Evolutionary conservation across 2,888 invertebrate species (phyloP).

Genomic region (Ornithoptera alexandrae): DNA sequence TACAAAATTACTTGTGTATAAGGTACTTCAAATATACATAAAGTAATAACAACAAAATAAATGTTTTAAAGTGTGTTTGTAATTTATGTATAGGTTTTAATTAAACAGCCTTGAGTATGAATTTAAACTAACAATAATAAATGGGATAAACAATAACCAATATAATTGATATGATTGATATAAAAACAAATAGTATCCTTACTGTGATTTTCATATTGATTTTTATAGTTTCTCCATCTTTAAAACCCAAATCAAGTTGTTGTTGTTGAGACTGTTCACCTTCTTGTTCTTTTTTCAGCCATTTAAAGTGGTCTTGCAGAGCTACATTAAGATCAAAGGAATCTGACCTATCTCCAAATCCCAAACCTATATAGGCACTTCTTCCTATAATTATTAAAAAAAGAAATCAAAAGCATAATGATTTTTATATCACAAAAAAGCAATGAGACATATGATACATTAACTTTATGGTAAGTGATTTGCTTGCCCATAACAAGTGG

Average conservation of each 20-base stretch:
- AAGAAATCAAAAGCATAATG: not conserved
- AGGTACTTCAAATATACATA: no score
- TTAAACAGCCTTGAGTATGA: not conserved
- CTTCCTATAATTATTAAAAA: constrained; percentile 78
- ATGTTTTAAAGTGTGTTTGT: not conserved
- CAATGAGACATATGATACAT: no score
- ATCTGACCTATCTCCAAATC: constrained; percentile 98
- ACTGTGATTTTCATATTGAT: constrained; percentile 98
- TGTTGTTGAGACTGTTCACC: constrained; percentile 87
- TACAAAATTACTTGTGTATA: not conserved
- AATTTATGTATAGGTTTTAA: not conserved
- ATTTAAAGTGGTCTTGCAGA: constrained; percentile 98
- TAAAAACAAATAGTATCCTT: constrained; percentile 42
- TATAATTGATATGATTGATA: not conserved
- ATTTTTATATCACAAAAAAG: no score
- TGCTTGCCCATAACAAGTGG: no score
- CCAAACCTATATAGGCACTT: constrained; percentile 96
- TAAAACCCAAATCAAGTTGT: constrained; percentile 96
- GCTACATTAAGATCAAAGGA: constrained; percentile 99
- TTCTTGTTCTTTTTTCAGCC: constrained; percentile 90
- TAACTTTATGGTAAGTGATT: no score
- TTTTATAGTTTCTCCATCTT: constrained; percentile 99
- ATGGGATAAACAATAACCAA: not conserved
- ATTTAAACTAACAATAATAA: not conserved
- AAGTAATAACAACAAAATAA: no score